Percentiles rank a stretch among this genome's conserved stretches.
Conservation (phyloP, 2,113 vertebrate species). For the Limanda limanda region DNA sequence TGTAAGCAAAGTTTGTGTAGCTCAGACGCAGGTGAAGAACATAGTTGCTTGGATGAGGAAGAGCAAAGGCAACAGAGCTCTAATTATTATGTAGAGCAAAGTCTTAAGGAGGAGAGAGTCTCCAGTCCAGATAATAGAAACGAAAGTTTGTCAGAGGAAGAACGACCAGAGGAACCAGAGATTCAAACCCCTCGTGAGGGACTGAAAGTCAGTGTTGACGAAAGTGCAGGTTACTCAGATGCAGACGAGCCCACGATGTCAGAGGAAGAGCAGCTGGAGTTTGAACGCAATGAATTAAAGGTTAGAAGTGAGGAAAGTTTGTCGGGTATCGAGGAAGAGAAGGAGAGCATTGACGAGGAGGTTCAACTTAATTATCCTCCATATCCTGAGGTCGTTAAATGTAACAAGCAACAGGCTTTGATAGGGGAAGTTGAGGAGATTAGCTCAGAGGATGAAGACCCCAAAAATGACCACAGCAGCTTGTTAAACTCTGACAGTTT, state of each 20-base stretch:
- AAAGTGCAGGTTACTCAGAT: constrained; percentile 34
- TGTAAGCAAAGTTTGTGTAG: constrained; percentile 6
- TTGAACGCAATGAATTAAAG: constrained; percentile 29
- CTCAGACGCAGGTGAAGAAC: constrained; percentile 15
- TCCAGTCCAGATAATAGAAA: constrained; percentile 12
- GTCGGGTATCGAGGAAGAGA: constrained; percentile 40
- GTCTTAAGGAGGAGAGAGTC: neutral
- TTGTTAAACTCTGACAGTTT: constrained; percentile 23
- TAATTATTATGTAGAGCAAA: constrained; percentile 35
- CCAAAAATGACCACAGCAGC: constrained; percentile 28
- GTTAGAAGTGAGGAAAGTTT: constrained; percentile 50
- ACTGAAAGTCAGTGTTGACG: constrained; percentile 15
- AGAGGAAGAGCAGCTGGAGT: constrained; percentile 40
- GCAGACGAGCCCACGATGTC: constrained; percentile 38
- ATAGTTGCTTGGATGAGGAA: neutral
- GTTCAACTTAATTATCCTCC: neutral
- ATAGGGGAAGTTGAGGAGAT: constrained; percentile 42
- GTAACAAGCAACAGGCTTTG: constrained; percentile 9
- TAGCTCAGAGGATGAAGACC: constrained; percentile 40
- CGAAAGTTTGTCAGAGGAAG: constrained; percentile 36
- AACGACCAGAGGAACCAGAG: constrained; percentile 4
- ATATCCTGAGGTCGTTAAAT: neutral
- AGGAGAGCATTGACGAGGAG: constrained; percentile 25
- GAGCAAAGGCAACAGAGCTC: neutral
- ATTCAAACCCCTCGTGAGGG: neutral